phyloP scores from a whole-genome alignment of 2,113 vertebrate genomes.

The Trochalopteron elliotii region DNA sequence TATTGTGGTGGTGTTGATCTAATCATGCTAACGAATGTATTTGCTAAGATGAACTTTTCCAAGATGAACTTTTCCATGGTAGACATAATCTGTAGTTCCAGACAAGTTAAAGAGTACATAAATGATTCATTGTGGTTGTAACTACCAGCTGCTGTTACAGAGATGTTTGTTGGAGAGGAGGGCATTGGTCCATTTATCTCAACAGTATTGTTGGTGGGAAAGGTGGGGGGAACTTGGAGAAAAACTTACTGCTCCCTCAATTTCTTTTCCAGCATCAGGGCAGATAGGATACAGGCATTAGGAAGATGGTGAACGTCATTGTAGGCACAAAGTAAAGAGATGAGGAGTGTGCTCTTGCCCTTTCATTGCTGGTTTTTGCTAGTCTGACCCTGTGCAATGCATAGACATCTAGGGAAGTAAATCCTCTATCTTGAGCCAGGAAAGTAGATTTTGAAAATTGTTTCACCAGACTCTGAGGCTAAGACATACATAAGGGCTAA shows the following conservation, averaged over 20 bases:
- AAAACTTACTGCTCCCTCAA: neutral
- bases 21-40: slow-evolving; percentile 24
- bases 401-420: neutral
- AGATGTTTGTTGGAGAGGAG: neutral
- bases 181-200: neutral
- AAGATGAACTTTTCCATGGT: slow-evolving; percentile 27
- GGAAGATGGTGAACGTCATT: neutral
- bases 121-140: neutral
- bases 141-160: neutral
- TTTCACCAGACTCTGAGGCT: neutral
- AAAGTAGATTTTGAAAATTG: neutral
- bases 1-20: slow-evolving; percentile 25
- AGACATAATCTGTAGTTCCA: slow-evolving; percentile 15
- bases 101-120: neutral
- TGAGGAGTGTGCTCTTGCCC: neutral
- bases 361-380: neutral
- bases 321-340: neutral
- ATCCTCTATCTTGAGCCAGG: neutral
- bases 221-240: neutral
- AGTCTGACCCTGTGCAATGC: neutral
- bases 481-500: neutral
- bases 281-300: neutral
- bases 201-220: neutral
- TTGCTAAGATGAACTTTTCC: slow-evolving; percentile 21
- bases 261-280: neutral